phyloP scores from a whole-genome alignment of 1,140 invertebrate genomes.

The Parasteatoda tepidariorum region DNA sequence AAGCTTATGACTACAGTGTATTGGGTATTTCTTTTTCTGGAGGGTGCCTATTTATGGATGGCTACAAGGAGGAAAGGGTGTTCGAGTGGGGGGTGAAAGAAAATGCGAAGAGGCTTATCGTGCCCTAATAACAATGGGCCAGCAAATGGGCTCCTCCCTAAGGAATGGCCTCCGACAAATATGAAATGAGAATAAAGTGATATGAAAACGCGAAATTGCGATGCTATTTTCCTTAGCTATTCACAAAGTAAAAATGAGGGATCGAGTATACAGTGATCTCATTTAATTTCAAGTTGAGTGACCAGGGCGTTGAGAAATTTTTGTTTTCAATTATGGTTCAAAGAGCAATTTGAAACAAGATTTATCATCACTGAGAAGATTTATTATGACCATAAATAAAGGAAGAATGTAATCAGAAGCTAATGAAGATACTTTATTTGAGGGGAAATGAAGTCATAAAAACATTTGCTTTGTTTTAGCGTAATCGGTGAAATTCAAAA shows the following conservation, averaged over 20 bases:
- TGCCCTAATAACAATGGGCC: constrained; percentile 54
- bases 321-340: too few species aligned
- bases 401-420: too few species aligned
- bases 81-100: neutral
- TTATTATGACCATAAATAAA: too few species aligned
- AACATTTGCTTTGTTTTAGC: too few species aligned
- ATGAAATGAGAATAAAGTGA: constrained; percentile 61
- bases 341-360: too few species aligned
- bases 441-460: too few species aligned
- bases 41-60: constrained; percentile 37
- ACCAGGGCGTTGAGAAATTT: neutral
- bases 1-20: constrained; percentile 36
- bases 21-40: constrained; percentile 23
- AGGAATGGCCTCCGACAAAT: constrained; percentile 48
- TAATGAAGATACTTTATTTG: too few species aligned
- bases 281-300: neutral
- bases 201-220: constrained; percentile 57
- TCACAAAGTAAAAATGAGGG: neutral
- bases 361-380: too few species aligned
- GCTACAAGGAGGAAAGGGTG: neutral
- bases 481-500: too few species aligned
- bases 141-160: constrained; percentile 56
- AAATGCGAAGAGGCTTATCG: constrained; percentile 44
- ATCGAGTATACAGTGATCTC: neutral
- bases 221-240: constrained; percentile 43